These are phyloP conservation scores for Enteromius thamalakanensis DNA, from an alignment of 2,797 vertebrate genomes.

Conservation along the genomic window DNA sequence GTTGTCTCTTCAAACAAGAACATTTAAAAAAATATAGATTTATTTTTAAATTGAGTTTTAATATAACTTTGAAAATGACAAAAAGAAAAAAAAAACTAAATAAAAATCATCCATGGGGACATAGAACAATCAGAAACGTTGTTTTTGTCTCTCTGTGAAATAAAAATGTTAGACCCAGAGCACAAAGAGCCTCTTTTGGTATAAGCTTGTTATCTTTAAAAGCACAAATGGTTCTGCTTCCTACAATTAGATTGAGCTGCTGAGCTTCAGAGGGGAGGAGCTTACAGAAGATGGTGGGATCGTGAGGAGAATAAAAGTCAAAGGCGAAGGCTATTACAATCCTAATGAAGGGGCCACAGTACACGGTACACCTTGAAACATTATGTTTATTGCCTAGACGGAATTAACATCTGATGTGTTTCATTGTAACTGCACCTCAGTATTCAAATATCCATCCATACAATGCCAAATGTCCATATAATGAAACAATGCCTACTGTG, in stretches of 20 bases:
- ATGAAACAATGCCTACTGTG: too few species aligned
- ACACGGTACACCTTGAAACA: constrained; percentile 76
- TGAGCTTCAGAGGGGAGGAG: constrained; percentile 90
- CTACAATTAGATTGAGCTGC: constrained; percentile 79
- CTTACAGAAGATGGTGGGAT: constrained; percentile 91
- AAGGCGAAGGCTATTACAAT: constrained; percentile 90
- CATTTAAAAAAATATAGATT: neutral
- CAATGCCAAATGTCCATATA: too few species aligned
- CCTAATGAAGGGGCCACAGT: constrained; percentile 92
- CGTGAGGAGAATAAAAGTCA: constrained; percentile 89
- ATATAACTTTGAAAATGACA: neutral
- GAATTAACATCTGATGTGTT: too few species aligned
- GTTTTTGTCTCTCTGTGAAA: neutral
- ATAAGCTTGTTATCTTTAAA: neutral
- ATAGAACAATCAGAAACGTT: neutral
- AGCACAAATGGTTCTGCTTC: neutral
- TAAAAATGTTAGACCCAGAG: neutral
- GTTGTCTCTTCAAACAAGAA: neutral
- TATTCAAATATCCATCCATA: too few species aligned
- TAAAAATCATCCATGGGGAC: neutral
- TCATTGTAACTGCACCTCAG: too few species aligned
- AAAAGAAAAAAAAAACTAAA: neutral
- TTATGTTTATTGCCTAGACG: too few species aligned
- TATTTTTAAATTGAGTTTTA: neutral
- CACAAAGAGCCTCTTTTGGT: constrained; percentile 1